Conservation (phyloP, 2,113 vertebrate species). For the Callipepla squamata region DNA sequence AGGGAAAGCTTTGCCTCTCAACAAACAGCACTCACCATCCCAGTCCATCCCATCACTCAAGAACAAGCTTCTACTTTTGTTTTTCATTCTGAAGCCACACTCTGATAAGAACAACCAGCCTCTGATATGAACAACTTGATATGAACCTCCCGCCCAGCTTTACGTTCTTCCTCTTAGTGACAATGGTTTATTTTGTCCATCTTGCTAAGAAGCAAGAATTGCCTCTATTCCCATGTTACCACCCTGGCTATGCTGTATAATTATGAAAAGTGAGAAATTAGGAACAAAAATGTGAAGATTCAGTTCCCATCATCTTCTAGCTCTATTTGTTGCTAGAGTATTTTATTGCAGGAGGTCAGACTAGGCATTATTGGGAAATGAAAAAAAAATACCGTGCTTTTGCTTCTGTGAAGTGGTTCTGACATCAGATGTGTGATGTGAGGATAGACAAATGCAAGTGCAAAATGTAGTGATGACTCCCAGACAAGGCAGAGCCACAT, state of each 20-base stretch:
- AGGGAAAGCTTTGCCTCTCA: background rate
- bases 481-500: background rate
- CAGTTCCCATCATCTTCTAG: background rate
- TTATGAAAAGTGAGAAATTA: background rate
- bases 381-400: background rate
- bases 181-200: background rate
- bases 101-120: background rate
- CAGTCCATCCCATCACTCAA: background rate
- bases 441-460: background rate
- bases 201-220: background rate
- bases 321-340: background rate
- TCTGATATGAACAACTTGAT: background rate
- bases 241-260: background rate
- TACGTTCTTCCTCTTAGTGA: background rate
- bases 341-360: background rate
- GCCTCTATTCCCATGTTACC: background rate
- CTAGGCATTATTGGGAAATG: background rate
- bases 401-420: background rate
- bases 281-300: background rate
- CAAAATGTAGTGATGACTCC: background rate
- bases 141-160: fast-evolving
- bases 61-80: background rate
- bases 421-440: background rate
- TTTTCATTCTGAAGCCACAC: background rate
- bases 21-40: background rate